Evolutionary conservation across 2,797 vertebrate genomes (phyloP), one percentile per base, ranked within the genome.

Genomic region (Mycteria americana): DNA sequence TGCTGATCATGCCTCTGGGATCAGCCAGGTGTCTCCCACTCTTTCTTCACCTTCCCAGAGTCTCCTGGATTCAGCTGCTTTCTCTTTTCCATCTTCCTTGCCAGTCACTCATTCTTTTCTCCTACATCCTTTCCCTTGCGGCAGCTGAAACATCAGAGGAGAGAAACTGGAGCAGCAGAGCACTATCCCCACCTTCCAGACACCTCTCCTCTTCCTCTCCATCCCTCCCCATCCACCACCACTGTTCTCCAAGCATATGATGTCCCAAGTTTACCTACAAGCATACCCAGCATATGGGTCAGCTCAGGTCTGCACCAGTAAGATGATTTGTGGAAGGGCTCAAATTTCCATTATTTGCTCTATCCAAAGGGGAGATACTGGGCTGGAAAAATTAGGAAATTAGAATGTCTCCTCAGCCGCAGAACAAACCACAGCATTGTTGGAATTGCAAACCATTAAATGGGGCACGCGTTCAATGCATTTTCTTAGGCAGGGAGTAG

Each of bases 401-500:
- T 1, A 15, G 23, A 56, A 88, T 48, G 56, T 37, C 69, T 83
- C 50, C 91, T 57, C n/a, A 88, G 73, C 78, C 37, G 1, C 89
- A 57, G 64, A 78, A 33, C 35, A 91, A 95, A 82, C 95, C 95
- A 85, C 93, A 94, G 30, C 85, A 75, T 85, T 87, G 67, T 22
- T 93, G 92, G 84, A 59, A 89, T 89, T 62, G 69, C 78, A 85
- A 14, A 64, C 37, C 10, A 2, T 50, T 16, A 77, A 31, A 6
- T 2, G 25, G 70, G 74, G 16, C 31, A 37, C 15, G 79, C 23
- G 50, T 92, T 48, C 35, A 33, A n/a, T 18, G 35, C 17, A 3
- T 72, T 90, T 45, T 23, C 45, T 57, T 31, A 62, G 78, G 67
- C 83, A 83, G 48, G 85, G 76, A 53, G 37, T 3, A 67, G 45